Evolutionary conservation across 2,888 invertebrate species (phyloP).

Genomic region (Drosophila neotestacea): DNA sequence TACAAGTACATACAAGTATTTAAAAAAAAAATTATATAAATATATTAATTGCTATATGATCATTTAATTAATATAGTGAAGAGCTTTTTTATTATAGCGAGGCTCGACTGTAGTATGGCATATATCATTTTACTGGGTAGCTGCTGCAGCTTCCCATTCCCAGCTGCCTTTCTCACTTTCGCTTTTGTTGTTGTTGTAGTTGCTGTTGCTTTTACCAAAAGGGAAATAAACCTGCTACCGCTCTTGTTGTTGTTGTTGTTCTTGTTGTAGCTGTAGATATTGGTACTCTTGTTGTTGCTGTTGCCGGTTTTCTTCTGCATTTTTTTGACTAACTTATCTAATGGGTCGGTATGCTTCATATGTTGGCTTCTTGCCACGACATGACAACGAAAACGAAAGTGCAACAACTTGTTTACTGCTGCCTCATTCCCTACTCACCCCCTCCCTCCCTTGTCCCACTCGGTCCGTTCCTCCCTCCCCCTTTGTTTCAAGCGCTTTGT

Average conservation of each 20-base stretch:
- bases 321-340: slow-evolving; percentile 13
- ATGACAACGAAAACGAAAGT: slow-evolving; percentile 57
- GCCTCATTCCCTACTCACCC: neutral
- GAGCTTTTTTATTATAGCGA: neutral
- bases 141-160: slow-evolving; percentile 24
- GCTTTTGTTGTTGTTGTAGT: slow-evolving; percentile 36
- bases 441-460: too few species aligned
- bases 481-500: neutral
- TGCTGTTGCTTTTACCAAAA: slow-evolving; percentile 43
- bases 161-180: slow-evolving; percentile 49
- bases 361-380: neutral
- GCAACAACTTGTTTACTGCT: slow-evolving; percentile 27
- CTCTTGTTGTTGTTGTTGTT: slow-evolving; percentile 1
- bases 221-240: slow-evolving; percentile 47
- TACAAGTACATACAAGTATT: too few species aligned
- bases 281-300: neutral
- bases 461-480: too few species aligned
- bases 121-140: slow-evolving; percentile 3
- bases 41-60: too few species aligned
- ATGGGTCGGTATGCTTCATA: slow-evolving; percentile 3
- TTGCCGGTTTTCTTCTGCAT: slow-evolving; percentile 8
- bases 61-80: neutral
- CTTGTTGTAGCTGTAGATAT: neutral
- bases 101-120: neutral
- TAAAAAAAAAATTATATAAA: too few species aligned